Evolutionary conservation across 2,113 vertebrate species (phyloP).

Genomic region (Phoxinus phoxinus): DNA sequence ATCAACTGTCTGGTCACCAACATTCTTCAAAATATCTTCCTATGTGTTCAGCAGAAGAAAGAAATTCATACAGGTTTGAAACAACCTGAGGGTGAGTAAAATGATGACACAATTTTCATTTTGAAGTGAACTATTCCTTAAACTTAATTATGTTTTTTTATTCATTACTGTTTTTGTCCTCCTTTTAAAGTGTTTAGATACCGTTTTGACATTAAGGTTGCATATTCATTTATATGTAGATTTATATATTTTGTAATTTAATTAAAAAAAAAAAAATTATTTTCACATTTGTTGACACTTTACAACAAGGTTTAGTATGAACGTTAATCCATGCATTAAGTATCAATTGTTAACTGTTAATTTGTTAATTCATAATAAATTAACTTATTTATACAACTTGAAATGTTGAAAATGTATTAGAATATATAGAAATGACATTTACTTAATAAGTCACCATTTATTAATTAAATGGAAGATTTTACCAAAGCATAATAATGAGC

Average conservation of each 20-base stretch:
- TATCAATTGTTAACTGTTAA: background rate
- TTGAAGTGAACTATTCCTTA: background rate
- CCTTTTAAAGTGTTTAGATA: constrained; percentile 19
- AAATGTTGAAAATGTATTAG: background rate
- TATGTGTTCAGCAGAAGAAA: no score
- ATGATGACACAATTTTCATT: no score
- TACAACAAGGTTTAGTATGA: background rate
- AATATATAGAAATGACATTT: no score
- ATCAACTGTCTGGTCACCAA: no score
- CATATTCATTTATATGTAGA: background rate
- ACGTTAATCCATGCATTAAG: background rate
- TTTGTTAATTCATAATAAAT: background rate
- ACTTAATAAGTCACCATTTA: background rate
- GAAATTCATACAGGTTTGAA: no score
- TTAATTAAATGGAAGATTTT: background rate
- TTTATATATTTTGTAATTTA: background rate
- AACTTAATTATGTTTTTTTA: constrained; percentile 38
- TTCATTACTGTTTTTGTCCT: constrained; percentile 13
- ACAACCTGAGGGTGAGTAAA: no score
- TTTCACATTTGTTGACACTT: background rate
- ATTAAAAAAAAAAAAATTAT: background rate
- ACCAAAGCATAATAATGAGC: background rate
- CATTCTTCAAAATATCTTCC: no score
- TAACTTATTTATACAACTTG: background rate
- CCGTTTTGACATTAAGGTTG: background rate